Conservation (phyloP, 2,888 invertebrate genomes). For the Melolontha melolontha region DNA sequence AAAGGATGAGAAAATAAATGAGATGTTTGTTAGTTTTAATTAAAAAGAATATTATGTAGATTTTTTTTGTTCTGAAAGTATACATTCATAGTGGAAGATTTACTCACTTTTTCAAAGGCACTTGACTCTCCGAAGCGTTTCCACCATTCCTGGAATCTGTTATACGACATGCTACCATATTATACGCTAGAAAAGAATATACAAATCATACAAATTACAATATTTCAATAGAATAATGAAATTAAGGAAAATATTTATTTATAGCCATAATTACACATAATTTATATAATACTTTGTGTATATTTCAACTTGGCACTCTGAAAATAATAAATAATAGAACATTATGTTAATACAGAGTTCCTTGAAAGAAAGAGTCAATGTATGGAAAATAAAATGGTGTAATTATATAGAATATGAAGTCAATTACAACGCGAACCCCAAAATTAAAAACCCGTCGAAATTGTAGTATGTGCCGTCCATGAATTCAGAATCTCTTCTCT, state of each 20-base stretch:
- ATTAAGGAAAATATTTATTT: too few relatives aligned
- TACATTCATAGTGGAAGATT: not conserved
- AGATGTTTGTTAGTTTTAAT: not conserved
- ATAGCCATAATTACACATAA: not conserved
- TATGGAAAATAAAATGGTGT: too few relatives aligned
- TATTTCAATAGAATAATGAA: too few relatives aligned
- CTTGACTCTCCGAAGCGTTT: constrained; percentile 88
- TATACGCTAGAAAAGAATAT: constrained; percentile 85
- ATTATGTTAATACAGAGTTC: too few relatives aligned
- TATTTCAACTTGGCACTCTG: too few relatives aligned
- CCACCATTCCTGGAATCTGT: constrained; percentile 92
- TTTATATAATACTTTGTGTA: not conserved
- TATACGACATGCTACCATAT: constrained; percentile 97
- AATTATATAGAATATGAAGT: too few relatives aligned
- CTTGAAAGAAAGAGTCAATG: too few relatives aligned
- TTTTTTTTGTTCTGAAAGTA: not conserved
- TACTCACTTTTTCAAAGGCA: constrained; percentile 98
- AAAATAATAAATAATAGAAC: too few relatives aligned
- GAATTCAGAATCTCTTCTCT: too few relatives aligned
- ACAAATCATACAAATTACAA: not conserved
- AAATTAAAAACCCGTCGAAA: too few relatives aligned
- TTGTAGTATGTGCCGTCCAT: too few relatives aligned
- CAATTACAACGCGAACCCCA: too few relatives aligned
- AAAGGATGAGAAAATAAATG: constrained; percentile 3
- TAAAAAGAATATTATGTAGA: not conserved